A percentile compares a stretch with the other conserved stretches of the same genome.
These are phyloP conservation scores for Microtus ochrogaster DNA, from an alignment of 2,113 vertebrate genomes.

Conservation along the genomic window DNA sequence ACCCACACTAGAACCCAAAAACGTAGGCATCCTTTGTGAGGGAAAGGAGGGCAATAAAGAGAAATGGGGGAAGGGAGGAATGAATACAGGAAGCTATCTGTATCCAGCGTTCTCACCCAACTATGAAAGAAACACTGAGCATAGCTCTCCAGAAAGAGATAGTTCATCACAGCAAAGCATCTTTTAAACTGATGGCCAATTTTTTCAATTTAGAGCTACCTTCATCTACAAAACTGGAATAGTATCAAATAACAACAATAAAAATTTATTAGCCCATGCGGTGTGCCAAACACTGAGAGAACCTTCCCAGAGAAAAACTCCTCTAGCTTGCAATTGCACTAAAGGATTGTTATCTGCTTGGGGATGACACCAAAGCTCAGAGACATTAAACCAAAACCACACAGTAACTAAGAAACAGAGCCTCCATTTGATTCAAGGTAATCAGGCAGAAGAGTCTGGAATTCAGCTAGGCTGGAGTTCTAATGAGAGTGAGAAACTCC, in stretches of 20 bases:
- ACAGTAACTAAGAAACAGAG: background rate
- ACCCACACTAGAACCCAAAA: background rate
- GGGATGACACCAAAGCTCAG: background rate
- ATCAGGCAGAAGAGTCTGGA: background rate
- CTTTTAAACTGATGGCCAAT: conserved; percentile 21
- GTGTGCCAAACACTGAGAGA: background rate
- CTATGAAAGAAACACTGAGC: background rate
- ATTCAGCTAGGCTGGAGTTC: background rate
- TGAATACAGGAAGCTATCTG: background rate
- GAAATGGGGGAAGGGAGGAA: background rate
- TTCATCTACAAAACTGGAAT: background rate
- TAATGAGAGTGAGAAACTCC: background rate
- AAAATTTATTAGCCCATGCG: background rate
- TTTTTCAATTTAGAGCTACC: background rate
- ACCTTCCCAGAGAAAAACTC: background rate
- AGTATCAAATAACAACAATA: background rate
- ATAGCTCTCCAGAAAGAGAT: background rate
- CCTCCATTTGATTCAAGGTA: background rate
- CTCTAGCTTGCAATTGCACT: background rate
- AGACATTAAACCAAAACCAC: conserved; percentile 46
- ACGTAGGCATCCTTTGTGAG: background rate
- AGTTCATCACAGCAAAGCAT: conserved; percentile 6
- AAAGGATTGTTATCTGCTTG: background rate
- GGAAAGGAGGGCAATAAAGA: background rate
- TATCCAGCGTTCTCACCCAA: background rate